phyloP scores from a whole-genome alignment of 2,113 vertebrate genomes.

The Austrofundulus limnaeus region DNA sequence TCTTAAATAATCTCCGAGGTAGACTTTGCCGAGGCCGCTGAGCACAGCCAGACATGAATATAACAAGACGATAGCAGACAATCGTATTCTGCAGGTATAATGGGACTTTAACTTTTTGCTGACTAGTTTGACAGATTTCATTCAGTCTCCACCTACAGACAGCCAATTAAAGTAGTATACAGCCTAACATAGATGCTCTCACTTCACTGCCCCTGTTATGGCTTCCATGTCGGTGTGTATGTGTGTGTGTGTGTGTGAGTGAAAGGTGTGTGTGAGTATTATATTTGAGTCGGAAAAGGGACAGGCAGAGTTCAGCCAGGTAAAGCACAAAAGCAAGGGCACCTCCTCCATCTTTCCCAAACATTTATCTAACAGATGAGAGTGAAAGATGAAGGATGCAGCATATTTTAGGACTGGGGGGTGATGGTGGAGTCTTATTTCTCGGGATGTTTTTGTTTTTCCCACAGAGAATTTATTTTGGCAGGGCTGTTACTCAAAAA shows the following conservation, averaged over 20 bases:
- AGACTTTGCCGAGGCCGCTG: conserved; percentile 50
- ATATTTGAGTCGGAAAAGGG: conserved; percentile 24
- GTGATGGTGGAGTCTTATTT: conserved; percentile 73
- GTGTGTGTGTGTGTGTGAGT: conserved; percentile 8
- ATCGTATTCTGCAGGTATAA: conserved; percentile 39
- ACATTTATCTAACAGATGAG: conserved; percentile 71
- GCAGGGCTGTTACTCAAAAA: conserved; percentile 72
- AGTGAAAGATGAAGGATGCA: conserved; percentile 73
- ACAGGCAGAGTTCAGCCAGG: conserved; percentile 48
- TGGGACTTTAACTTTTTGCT: conserved; percentile 51
- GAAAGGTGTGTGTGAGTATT: conserved; percentile 10
- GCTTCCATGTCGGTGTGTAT: conserved; percentile 17
- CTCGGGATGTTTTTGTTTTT: conserved; percentile 73
- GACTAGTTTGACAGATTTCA: conserved; percentile 56
- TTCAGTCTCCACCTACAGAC: conserved; percentile 44
- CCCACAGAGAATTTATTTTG: conserved; percentile 71
- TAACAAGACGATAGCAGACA: conserved; percentile 30
- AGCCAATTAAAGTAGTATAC: conserved; percentile 57
- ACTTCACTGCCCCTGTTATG: conserved; percentile 39
- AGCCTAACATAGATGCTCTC: conserved; percentile 34
- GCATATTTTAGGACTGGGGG: conserved; percentile 63
- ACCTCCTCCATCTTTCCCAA: conserved; percentile 63
- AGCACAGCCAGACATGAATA: conserved; percentile 61
- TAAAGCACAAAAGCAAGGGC: conserved; percentile 65
- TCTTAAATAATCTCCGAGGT: conserved; percentile 65